Conservation (phyloP, 1,140 invertebrate species). For the Hylyphantes graminicola region DNA sequence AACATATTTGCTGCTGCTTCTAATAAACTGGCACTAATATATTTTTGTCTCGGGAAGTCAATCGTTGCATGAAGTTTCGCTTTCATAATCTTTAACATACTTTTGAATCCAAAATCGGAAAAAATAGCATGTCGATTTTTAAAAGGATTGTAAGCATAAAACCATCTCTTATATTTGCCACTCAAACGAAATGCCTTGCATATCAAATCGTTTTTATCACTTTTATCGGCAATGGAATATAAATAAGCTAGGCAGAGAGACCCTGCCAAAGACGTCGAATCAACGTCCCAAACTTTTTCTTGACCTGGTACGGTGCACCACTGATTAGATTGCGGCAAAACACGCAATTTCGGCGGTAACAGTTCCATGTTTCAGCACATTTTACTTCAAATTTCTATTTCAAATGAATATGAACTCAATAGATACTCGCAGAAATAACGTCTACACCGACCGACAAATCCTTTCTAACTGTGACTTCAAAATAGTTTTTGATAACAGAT, state of each 20-base stretch:
- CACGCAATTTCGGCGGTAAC: neutral
- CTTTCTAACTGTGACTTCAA: no score
- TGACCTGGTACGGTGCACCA: neutral
- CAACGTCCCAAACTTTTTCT: slow-evolving; percentile 21
- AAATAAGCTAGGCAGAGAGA: slow-evolving; percentile 1
- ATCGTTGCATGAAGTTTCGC: neutral
- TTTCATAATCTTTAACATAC: neutral
- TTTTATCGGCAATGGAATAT: neutral
- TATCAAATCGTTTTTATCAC: neutral
- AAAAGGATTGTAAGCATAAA: neutral
- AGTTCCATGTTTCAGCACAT: neutral
- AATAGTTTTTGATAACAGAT: no score
- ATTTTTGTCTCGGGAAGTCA: neutral
- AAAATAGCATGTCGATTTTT: slow-evolving; percentile 13
- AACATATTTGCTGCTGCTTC: neutral
- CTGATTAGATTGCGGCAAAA: neutral
- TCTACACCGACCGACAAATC: no score
- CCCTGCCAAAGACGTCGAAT: neutral
- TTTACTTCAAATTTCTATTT: neutral
- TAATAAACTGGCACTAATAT: neutral
- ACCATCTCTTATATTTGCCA: neutral
- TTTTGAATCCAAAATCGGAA: neutral
- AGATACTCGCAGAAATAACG: no score
- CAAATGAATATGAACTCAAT: neutral
- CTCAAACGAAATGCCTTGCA: neutral